A percentile compares a stretch with the other conserved stretches of the same genome.
Evolutionary conservation across 2,797 vertebrate genomes (phyloP).

Genomic region (Pterois miles): DNA sequence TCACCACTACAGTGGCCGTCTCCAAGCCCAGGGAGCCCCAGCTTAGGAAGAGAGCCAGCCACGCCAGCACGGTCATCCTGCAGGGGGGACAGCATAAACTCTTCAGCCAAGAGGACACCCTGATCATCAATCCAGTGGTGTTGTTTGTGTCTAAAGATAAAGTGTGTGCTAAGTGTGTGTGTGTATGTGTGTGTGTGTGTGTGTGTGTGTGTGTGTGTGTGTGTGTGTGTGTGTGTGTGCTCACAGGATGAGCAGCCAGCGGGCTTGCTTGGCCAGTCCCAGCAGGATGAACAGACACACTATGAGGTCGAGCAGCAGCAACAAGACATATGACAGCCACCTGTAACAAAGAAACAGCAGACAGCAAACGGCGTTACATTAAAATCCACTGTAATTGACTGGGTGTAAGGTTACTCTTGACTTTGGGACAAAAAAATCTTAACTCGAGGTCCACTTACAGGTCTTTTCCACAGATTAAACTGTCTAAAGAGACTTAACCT

Average conservation of each 20-base stretch:
- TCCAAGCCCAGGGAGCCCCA: constrained; percentile 94
- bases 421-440: background rate
- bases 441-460: background rate
- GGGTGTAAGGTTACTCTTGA: background rate
- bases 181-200: background rate
- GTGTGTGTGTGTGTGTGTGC: constrained; percentile 60
- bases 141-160: constrained; percentile 17
- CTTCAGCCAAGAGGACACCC: constrained; percentile 45
- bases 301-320: constrained; percentile 90
- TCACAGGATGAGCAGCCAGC: constrained; percentile 94
- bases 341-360: constrained; percentile 64
- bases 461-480: too few species aligned
- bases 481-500: too few species aligned
- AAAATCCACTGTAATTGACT: background rate
- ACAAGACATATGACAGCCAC: constrained; percentile 91
- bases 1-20: constrained; percentile 91
- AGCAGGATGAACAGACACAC: constrained; percentile 93
- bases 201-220: constrained; percentile 16
- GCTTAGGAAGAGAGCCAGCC: constrained; percentile 91
- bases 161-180: background rate
- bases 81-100: constrained; percentile 35
- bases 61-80: constrained; percentile 92
- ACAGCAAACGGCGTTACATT: background rate
- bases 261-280: constrained; percentile 92
- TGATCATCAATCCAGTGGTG: constrained; percentile 20